Conservation (phyloP, 2,888 invertebrate species). For the Sinopyrophorus schimmeli region DNA sequence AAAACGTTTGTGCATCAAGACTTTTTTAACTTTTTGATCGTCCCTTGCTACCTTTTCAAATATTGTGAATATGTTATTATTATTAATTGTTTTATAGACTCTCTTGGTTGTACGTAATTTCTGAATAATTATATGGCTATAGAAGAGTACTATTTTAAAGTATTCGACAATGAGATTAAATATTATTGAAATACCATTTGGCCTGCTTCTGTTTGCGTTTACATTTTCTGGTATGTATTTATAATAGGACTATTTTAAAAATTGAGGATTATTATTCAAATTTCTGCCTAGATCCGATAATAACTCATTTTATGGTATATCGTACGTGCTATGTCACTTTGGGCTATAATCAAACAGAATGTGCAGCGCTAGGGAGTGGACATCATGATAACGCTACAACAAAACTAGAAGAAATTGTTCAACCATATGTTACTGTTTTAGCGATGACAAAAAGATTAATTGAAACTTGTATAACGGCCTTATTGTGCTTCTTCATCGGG, state of each 20-base stretch:
- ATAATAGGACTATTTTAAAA: not conserved
- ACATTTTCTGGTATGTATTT: constrained; percentile 30
- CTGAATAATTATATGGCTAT: too few species aligned
- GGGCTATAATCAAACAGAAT: constrained; percentile 62
- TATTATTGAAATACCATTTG: constrained; percentile 33
- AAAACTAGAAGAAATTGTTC: constrained; percentile 61
- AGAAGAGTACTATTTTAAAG: too few species aligned
- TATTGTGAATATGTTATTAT: too few species aligned
- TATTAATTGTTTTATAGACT: too few species aligned
- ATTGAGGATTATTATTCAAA: constrained; percentile 3
- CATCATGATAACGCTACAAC: constrained; percentile 60
- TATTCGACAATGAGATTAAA: too few species aligned
- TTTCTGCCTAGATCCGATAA: constrained; percentile 56
- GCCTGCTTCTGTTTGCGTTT: constrained; percentile 31
- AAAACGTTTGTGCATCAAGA: too few species aligned
- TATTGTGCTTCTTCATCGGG: constrained; percentile 72
- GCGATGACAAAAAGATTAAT: constrained; percentile 65
- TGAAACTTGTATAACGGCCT: constrained; percentile 68
- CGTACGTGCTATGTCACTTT: constrained; percentile 68
- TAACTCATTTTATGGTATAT: constrained; percentile 70
- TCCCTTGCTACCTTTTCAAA: too few species aligned
- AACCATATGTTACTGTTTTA: constrained; percentile 68
- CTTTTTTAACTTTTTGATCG: too few species aligned
- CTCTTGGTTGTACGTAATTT: too few species aligned
- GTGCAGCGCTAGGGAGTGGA: constrained; percentile 60